These are phyloP conservation scores for Cephus spinipes DNA, from an alignment of 2,888 invertebrate species.

Conservation along the genomic window DNA sequence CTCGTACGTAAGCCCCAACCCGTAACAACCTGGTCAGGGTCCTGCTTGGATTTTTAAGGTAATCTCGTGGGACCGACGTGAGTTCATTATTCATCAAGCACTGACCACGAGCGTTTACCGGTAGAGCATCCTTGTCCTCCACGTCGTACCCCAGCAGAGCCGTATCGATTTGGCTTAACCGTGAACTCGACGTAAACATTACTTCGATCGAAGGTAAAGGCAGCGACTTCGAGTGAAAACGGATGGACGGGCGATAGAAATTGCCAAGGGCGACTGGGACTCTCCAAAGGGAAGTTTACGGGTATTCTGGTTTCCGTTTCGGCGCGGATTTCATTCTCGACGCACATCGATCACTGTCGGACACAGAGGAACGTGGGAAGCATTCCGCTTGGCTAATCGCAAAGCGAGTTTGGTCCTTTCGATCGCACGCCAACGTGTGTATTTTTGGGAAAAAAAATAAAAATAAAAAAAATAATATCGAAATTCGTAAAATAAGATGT, in stretches of 20 bases:
- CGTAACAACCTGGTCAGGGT: too few species aligned
- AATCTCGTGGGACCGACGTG: too few species aligned
- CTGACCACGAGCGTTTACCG: constrained; percentile 1
- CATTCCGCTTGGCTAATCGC: not conserved
- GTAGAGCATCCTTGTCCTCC: constrained; percentile 1
- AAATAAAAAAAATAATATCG: not conserved
- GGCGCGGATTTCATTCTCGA: not conserved
- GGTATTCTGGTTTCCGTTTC: not conserved
- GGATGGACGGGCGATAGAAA: too few species aligned
- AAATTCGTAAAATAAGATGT: too few species aligned
- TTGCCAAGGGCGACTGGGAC: too few species aligned
- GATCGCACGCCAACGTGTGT: not conserved
- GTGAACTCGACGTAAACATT: too few species aligned
- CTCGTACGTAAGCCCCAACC: not conserved
- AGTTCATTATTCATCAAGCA: too few species aligned
- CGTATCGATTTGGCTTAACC: too few species aligned
- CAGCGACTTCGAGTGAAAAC: too few species aligned
- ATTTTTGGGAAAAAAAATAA: not conserved
- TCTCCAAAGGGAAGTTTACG: not conserved
- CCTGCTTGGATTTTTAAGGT: too few species aligned
- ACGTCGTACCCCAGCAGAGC: too few species aligned
- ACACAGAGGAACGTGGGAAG: not conserved
- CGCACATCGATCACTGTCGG: constrained; percentile 4
- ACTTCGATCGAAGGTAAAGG: too few species aligned
- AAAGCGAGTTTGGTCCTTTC: not conserved